These are phyloP conservation scores for Phalera bucephala DNA, from an alignment of 2,888 invertebrate species.

Conservation along the genomic window DNA sequence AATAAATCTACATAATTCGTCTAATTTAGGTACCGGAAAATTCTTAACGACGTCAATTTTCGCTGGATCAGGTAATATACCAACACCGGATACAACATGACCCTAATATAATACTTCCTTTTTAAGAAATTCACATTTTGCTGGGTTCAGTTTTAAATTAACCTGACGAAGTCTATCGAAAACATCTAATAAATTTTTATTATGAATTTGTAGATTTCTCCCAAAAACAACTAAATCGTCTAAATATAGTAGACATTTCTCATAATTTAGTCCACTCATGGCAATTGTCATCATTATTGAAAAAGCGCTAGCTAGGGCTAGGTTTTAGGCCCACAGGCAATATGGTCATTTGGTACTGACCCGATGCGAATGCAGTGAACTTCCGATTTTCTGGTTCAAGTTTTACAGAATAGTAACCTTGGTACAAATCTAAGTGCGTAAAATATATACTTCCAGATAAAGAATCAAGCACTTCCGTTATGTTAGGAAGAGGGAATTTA, in stretches of 20 bases:
- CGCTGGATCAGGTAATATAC: not conserved
- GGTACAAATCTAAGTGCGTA: not conserved
- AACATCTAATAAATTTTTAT: not conserved
- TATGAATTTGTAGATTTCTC: not conserved
- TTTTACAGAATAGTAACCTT: not conserved
- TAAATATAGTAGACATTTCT: not conserved
- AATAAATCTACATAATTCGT: not conserved
- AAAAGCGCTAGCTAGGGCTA: not conserved
- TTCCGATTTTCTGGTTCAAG: not conserved
- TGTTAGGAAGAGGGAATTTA: slow-evolving; percentile 1
- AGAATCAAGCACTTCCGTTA: slow-evolving; percentile 1
- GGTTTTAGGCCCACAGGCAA: not conserved
- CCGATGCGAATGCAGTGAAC: not conserved
- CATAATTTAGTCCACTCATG: not conserved
- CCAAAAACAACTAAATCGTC: not conserved
- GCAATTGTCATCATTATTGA: not conserved
- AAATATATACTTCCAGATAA: not conserved
- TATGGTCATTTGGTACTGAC: not conserved
- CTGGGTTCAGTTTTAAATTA: not conserved
- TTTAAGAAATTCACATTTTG: not conserved
- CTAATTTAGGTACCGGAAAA: not conserved
- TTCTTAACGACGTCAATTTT: not conserved
- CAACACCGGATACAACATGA: not conserved
- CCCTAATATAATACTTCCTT: not conserved
- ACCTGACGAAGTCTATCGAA: not conserved